Conservation (phyloP, 2,888 invertebrate genomes). For the Toxonevra muliebris region DNA sequence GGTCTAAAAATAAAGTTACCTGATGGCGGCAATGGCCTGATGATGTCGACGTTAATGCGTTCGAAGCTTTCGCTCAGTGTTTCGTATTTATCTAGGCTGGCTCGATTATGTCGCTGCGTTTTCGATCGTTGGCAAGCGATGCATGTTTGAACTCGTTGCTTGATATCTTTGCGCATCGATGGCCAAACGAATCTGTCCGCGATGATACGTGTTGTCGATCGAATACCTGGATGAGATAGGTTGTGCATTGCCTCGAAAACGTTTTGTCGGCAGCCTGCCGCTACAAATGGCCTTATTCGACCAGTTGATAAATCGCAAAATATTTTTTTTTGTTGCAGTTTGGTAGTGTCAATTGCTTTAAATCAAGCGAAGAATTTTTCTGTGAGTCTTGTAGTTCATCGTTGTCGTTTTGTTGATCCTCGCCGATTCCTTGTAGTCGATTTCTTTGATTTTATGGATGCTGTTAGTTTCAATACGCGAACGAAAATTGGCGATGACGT, state of each 20-base stretch:
- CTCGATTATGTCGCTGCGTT: constrained; percentile 23
- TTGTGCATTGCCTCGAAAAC: constrained; percentile 11
- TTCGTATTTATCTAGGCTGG: constrained; percentile 11
- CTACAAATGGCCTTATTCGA: constrained; percentile 16
- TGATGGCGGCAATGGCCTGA: too few species aligned
- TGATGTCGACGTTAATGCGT: constrained; percentile 29
- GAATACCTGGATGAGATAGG: constrained; percentile 27
- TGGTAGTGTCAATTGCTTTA: too few species aligned
- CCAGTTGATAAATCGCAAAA: constrained; percentile 9
- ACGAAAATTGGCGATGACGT: too few species aligned
- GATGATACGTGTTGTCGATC: constrained; percentile 17
- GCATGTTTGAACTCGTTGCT: constrained; percentile 18
- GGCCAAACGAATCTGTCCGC: constrained; percentile 29
- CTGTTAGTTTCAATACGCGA: too few species aligned
- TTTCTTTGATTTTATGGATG: too few species aligned
- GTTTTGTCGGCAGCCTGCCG: constrained; percentile 3
- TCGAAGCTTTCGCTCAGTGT: constrained; percentile 22
- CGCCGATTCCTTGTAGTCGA: too few species aligned
- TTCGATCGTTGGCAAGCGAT: constrained; percentile 24
- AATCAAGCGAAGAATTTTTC: too few species aligned
- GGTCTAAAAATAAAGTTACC: too few species aligned
- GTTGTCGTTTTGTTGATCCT: too few species aligned
- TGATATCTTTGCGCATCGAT: constrained; percentile 27
- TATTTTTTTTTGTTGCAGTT: too few species aligned
- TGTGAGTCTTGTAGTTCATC: too few species aligned